These are phyloP conservation scores for Solea solea DNA, from an alignment of 2,113 vertebrate species.

Conservation along the genomic window DNA sequence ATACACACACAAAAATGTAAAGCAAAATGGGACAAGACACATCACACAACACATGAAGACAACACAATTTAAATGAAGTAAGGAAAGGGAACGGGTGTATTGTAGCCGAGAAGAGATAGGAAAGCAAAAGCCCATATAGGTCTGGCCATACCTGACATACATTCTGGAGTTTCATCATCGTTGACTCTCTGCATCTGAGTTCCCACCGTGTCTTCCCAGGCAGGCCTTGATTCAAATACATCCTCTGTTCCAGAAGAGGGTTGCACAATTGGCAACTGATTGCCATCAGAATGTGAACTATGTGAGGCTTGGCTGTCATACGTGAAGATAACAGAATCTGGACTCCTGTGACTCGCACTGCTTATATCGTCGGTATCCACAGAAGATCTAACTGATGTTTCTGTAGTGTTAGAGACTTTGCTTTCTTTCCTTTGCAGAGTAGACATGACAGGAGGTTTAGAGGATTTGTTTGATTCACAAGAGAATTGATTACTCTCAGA, in stretches of 20 bases:
- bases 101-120: conserved; percentile 67
- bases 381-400: conserved; percentile 53
- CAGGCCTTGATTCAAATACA: conserved; percentile 93
- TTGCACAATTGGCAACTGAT: conserved; percentile 77
- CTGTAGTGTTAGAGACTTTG: conserved; percentile 21
- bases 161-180: conserved; percentile 91
- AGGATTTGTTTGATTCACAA: conserved; percentile 77
- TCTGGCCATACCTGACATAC: conserved; percentile 90
- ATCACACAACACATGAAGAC: conserved; percentile 80
- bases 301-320: conserved; percentile 87
- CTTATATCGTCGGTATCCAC: conserved; percentile 63
- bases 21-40: conserved; percentile 75
- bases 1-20: conserved; percentile 43
- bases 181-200: conserved; percentile 96
- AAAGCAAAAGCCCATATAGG: conserved; percentile 65
- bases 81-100: conserved; percentile 82
- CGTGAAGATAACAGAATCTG: conserved; percentile 85
- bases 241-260: conserved; percentile 88
- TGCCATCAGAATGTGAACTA: conserved; percentile 87
- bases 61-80: conserved; percentile 63
- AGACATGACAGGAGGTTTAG: conserved; percentile 78
- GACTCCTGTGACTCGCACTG: conserved; percentile 69
- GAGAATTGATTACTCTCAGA: conserved; percentile 82
- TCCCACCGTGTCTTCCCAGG: conserved; percentile 95
- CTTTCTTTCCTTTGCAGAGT: conserved; percentile 30